Evolutionary conservation across 2,888 invertebrate genomes (phyloP), one percentile per base, ranked within the genome.

Genomic region (Drosophila stalkeri): DNA sequence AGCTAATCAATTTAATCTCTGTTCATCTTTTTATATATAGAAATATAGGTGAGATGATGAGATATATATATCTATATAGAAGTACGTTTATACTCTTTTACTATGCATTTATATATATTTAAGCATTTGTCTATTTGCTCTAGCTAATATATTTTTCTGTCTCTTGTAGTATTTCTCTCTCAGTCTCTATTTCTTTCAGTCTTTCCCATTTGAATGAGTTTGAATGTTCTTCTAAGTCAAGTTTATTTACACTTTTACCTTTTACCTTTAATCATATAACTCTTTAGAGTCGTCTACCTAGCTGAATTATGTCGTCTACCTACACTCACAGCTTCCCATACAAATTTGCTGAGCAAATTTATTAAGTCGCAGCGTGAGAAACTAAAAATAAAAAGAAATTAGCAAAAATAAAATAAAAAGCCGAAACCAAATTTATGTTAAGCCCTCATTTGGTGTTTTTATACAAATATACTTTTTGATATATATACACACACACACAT

Each of bases 351-450:
- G 27, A 41, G 57, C 46, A 43, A 70, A 82, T 76, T 78, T 72
- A 66, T 75, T 54, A 72, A 81, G 61, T 20, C 77, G 44, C 65
- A 75, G 64, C 69, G 72, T 74, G 80, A 71, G 78, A 84, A 78
- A 64, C 59, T 57, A 72, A 86, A 72, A 86, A 72, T 63, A 75
- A 68, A 31, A 73, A 71, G 68, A 81, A 73, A 71, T 84, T 75
- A 78, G 67, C 64, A 65, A 64, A 71, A 52, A 72, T 64, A 64
- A 52, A 73, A 20, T 56, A 52, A 67, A 27, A 52, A 18, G n/a
- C 33, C 33, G 52, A 55, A 62, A 43, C 23, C 9, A 31, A 56
- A 78, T 56, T 64, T 67, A 73, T 69, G 49, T 56, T 81, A 77
- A 75, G 27, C 70, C 56, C 65, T 31, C 47, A 44, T 49, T 65